Base-by-base conservation (phyloP, 2,888 invertebrate species). In the Stenodera caucasica region DNA sequence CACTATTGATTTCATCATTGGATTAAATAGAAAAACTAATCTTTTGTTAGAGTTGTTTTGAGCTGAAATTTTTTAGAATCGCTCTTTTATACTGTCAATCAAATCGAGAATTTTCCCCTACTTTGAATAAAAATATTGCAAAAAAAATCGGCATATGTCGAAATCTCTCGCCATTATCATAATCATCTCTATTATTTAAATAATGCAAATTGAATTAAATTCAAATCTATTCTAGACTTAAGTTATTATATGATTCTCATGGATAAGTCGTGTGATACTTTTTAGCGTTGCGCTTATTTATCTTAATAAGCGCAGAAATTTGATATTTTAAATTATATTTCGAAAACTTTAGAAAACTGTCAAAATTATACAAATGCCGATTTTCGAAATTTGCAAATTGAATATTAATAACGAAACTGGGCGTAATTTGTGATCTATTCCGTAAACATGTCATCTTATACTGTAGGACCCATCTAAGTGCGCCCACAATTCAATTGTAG, bases 181-280 rank as follows among this genome's bases (percentile, higher is more conserved):
- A 21, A 18, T 40, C 18, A 45, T 45, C 21, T 21, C 45, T 45
- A 45, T 45, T 45, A 45, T 45, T 45, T 45, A 45, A 45, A 21
- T 9, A 21, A 45, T 45, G 45, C 11, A 21, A 45, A 45, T 45
- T 8, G 15, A 37, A 37, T 37, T 37, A 8, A 11, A 45, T 45
- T 21, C 11, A 18, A n/a, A 33, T 40, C 37, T 40, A n/a, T 9
- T 40, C 15, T 40, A 3, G 33, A 14, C 12, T 14, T 14, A n/a
- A n/a, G n/a, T 1, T 35, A n/a, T 37, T 21, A 21, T 11, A 45
- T 45, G 45, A 45, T 45, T 45, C 45, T 21, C 45, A 45, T 45
- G 21, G 5, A 18, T 45, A 6, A 21, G 21, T 21, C 45, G 45
- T 45, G 45, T 45, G 45, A 45, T 45, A 45, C 45, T 45, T 45